Base-by-base conservation (phyloP, 2,797 vertebrate species). In the Melanogrammus aeglefinus region DNA sequence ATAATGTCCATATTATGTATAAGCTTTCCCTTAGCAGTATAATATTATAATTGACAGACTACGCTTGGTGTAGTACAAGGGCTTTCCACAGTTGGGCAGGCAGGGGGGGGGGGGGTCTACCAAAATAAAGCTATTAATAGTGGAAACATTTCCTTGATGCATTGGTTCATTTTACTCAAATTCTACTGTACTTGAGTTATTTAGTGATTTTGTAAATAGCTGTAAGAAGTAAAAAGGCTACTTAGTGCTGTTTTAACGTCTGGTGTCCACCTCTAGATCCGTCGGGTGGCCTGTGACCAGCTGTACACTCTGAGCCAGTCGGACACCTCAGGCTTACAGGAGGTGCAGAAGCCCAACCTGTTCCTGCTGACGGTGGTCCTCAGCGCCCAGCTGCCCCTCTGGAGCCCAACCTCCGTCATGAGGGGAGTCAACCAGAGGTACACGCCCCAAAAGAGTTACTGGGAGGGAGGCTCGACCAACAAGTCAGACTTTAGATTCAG, bases 331-430 rank as follows among this genome's bases (percentile, higher is more conserved):
- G 88, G 93, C 75, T 96, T 97, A 81, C 95, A 96, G 1, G 98
- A 99, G 10, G 94, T 98, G 1, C 97, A 99, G 81, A 99, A 99
- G 81, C 95, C 98, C 85, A 99, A 98, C 88, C 94, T 99, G 75
- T 99, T 99, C 91, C 95, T 99, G 38, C 92, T 99, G 2, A 95
- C 95, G 0, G 96, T 98, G 77, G 87, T 99, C 79, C 95, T 99
- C 18, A 96, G 96, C 0, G 97, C 98, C n/a, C 98, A 99, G 90
- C 95, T 99, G 83, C 98, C 98, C 0, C 93, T 99, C 31, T 99
- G 98, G 98, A 98, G 97, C 83, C 97, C 98, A 8, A 99, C 98
- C 10, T 99, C 97, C 77, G 96, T 99, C 78, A 99, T 99, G 98
- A 96, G 98, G 89, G 98, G 98, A 38, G 93, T 99, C 91, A 99